These are phyloP conservation scores for Drosophila sp. DNA, from an alignment of 1,140 invertebrate species.

Conservation along the genomic window DNA sequence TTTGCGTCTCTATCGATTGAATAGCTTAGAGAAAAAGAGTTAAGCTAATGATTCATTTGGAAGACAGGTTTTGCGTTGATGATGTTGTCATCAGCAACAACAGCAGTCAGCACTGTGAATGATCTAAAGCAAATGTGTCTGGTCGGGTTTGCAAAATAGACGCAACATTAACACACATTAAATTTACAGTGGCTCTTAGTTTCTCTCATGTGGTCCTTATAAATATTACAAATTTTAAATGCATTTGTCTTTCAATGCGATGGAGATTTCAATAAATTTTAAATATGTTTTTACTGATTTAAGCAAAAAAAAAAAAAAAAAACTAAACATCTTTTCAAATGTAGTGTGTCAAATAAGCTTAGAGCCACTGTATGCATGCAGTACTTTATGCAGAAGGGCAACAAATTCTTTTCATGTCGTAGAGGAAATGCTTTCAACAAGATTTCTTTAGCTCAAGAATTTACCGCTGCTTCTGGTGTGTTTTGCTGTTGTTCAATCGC, in stretches of 20 bases:
- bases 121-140: constrained; percentile 49
- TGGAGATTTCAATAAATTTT: no score
- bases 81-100: constrained; percentile 34
- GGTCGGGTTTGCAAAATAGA: constrained; percentile 35
- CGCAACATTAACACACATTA: constrained; percentile 10
- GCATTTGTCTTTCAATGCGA: no score
- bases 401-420: constrained; percentile 60
- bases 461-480: constrained; percentile 54
- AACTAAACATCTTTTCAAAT: no score
- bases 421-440: constrained; percentile 78
- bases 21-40: constrained; percentile 27
- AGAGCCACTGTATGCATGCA: not conserved
- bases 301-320: no score
- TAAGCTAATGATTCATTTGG: constrained; percentile 34
- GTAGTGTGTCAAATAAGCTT: no score
- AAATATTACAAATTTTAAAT: no score
- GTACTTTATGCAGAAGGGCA: constrained; percentile 42
- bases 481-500: constrained; percentile 33
- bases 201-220: not conserved
- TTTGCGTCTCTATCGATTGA: constrained; percentile 6
- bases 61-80: constrained; percentile 46
- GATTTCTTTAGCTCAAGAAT: constrained; percentile 76
- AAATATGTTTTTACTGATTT: no score
- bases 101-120: constrained; percentile 62
- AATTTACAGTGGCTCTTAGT: no score